Evolutionary conservation across 2,888 invertebrate species (phyloP), one percentile per base, ranked within the genome.

Genomic region (Drosophila greeni): DNA sequence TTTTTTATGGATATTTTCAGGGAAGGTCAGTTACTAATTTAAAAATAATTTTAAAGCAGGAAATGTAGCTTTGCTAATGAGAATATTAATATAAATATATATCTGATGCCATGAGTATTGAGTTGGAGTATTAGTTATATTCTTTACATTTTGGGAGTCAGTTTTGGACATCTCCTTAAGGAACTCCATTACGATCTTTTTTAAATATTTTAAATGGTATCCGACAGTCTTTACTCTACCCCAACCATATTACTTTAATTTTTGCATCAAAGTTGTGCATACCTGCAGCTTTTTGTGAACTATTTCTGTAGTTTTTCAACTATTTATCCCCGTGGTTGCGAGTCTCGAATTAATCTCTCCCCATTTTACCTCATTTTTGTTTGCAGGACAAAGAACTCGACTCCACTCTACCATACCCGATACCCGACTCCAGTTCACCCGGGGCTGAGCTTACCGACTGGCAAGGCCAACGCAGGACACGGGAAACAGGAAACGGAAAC

Each of bases 331-430:
- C 34, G 6, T 18, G 6, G 33, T 18, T 26, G n/a, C 12, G 12
- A n/a, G n/a, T 52, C 36, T 29, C 2, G 14, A 6, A 36, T 42
- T 51, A 64, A 61, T 51, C n/a, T 18, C 20, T 1, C 42, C 33
- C 31, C 11, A 12, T 40, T 48, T 43, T 11, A 3, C 14, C 12
- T n/a, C 11, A 14, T 36, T 52, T 33, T 37, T 20, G 20, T 20
- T 24, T 6, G 16, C 65, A 62, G 62, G 36, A 64, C 51, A 48
- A 42, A 48, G 29, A 16, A 40, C 47, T 12, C 11, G 3, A 26
- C 34, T 33, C 31, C 5, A 37, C 43, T 18, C 20, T 2, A 33
- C 33, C 3, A 7, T 11, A 29, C 29, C 29, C 29, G 4, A 40
- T 12, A n/a, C n/a, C n/a, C n/a, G n/a, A n/a, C n/a, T 37, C 18